Evolutionary conservation across 2,888 invertebrate genomes (phyloP), one percentile per base, ranked within the genome.

Genomic region (Hesperia comma): DNA sequence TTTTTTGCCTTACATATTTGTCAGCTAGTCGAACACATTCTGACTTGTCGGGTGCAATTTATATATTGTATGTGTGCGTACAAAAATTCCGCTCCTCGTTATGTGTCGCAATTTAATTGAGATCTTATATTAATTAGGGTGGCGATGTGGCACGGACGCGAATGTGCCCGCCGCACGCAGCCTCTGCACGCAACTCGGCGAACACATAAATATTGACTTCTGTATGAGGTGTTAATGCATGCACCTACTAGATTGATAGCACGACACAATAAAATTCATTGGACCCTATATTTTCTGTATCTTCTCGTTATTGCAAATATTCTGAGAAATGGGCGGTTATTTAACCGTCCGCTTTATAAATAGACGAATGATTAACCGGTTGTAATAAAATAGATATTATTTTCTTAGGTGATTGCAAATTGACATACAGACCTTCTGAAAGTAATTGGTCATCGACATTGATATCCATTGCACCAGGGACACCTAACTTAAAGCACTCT

Each of bases 121-220:
- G 93, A 93, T 92, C 91, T 91, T 92, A 92, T 92, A 93, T 93
- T 93, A 92, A 92, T 93, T 92, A 92, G 92, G 84, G 87, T 85
- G 87, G 80, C 84, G 80, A 88, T 86, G 89, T 88, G 90, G 82
- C 83, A 81, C 78, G 81, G 79, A 79, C 78, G 82, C 82, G 86
- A 90, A 92, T 88, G 90, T 88, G 88, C 77, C 85, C 84, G 84
- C 85, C 90, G 83, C 92, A 92, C 92, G 92, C 92, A 92, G 83
- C 79, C 81, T 77, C 81, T 73, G 82, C 92, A 90, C 91, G 91
- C 91, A 88, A 91, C 83, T 26, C 72, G 61, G 61, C 57, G 55
- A 70, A 69, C 57, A 71, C 73, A 71, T 75, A 70, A 75, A 75
- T 75, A 74, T 75, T 74, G 70, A 75, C 69, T 74, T 68, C 69